These are phyloP conservation scores for Eriosoma lanigerum DNA, from an alignment of 1,140 invertebrate species.

Conservation along the genomic window DNA sequence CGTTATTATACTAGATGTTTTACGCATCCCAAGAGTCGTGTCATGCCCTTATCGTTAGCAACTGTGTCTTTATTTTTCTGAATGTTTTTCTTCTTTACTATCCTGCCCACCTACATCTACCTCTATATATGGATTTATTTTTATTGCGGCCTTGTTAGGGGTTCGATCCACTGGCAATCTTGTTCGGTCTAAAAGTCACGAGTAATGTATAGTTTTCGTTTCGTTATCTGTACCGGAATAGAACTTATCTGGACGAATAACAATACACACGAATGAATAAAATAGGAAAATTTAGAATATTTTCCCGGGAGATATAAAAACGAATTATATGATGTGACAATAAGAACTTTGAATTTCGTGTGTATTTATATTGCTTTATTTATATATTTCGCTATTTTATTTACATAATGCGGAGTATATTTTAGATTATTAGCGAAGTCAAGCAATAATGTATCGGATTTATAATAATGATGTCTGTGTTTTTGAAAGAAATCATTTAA, in stretches of 20 bases:
- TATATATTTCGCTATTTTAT: not conserved
- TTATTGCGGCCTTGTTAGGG: constrained; percentile 45
- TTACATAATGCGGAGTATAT: no score
- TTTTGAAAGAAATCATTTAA: no score
- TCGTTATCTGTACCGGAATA: constrained; percentile 17
- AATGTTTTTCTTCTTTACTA: constrained; percentile 6
- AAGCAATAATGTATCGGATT: no score
- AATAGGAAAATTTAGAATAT: constrained; percentile 26
- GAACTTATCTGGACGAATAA: constrained; percentile 46
- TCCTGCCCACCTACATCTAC: not conserved
- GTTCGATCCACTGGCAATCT: constrained; percentile 40
- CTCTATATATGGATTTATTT: constrained; percentile 39
- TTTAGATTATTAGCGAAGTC: no score
- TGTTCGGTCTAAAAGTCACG: constrained; percentile 49
- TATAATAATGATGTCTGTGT: no score
- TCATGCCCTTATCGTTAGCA: constrained; percentile 40
- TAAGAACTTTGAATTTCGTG: constrained; percentile 1
- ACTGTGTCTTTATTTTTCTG: constrained; percentile 41
- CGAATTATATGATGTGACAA: constrained; percentile 3
- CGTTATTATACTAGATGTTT: not conserved
- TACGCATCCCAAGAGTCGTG: constrained; percentile 10
- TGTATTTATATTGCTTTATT: not conserved
- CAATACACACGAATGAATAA: constrained; percentile 38
- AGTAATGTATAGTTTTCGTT: constrained; percentile 38
- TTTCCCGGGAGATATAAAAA: not conserved